Evolutionary conservation across 2,888 invertebrate species (phyloP), one percentile per base, ranked within the genome.

Genomic region (Lathronympha strigana): DNA sequence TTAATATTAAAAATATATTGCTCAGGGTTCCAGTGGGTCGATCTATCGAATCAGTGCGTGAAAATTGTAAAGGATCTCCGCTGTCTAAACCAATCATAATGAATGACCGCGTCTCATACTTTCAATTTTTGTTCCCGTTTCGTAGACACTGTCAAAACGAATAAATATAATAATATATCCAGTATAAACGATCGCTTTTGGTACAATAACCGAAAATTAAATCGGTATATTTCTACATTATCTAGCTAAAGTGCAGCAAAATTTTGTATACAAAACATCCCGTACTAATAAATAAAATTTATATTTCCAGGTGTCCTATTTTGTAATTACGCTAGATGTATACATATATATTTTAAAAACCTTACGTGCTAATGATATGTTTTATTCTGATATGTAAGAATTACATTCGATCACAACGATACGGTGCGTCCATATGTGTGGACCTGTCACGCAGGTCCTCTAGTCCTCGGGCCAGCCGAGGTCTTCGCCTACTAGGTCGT

Each of bases 381-480:
- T 78, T 83, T 72, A 67, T 71, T 71, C 76, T 78, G 80, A 80
- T 82, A 82, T 81, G 82, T 82, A 77, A 77, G 76, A 75, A 74
- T 82, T 84, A 82, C 76, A 76, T 81, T 83, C 73, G 76, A 90
- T 91, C 90, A 91, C 90, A 90, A 87, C 82, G 68, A 67, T 75
- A 68, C 68, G 70, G 68, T 68, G 72, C 62, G 69, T 64, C 67
- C 68, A 67, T 71, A 54, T 45, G 28, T 31, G 19, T 31, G 63
- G 28, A n/a, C n/a, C n/a, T 38, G 36, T 28, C 60, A n/a, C 47
- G 25, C 19, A 36, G 60, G 23, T 51, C n/a, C 47, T n/a, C 23
- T 47, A 97, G 84, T 97, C 96, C 84, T 97, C 97, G 54, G 97
- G 97, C 99, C 99, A 99, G 68, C 97, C 96, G 72, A 98, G 95